phyloP scores from a whole-genome alignment of 2,797 vertebrate species.

The Lutjanus argentimaculatus region DNA sequence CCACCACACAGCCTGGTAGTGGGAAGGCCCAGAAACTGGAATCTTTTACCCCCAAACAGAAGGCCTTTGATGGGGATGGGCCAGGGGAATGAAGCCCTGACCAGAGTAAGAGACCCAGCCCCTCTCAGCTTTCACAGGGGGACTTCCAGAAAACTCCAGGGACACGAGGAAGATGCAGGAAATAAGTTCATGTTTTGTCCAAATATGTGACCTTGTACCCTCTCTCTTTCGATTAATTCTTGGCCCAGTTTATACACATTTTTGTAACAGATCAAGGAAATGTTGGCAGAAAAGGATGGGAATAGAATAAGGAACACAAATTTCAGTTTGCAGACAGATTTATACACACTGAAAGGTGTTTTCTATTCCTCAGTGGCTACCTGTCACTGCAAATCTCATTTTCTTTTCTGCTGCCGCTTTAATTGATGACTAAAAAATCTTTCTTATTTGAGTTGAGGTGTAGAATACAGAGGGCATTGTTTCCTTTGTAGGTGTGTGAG shows the following conservation, averaged over 20 bases:
- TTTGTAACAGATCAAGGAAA: conserved; percentile 28
- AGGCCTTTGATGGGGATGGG: conserved; percentile 77
- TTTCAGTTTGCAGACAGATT: conserved; percentile 34
- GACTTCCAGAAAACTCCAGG: conserved; percentile 73
- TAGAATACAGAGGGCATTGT: conserved; percentile 69
- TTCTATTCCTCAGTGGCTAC: conserved; percentile 11
- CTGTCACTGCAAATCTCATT: conserved; percentile 28
- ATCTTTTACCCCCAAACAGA: conserved; percentile 71
- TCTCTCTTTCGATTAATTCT: conserved; percentile 40
- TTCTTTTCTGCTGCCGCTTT: conserved; percentile 19
- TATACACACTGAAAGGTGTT: not conserved
- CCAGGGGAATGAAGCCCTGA: conserved; percentile 64
- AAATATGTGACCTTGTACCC: conserved; percentile 55
- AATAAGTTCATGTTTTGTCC: conserved; percentile 58
- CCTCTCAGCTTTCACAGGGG: conserved; percentile 79
- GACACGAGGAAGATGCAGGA: conserved; percentile 59
- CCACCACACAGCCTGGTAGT: conserved; percentile 56
- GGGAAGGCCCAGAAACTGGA: conserved; percentile 75
- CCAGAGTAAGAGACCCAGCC: conserved; percentile 60
- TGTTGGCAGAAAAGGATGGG: conserved; percentile 12
- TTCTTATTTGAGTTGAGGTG: conserved; percentile 18
- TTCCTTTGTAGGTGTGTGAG: conserved; percentile 28
- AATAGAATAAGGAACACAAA: conserved; percentile 17
- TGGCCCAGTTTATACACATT: not conserved
- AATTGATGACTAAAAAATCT: conserved; percentile 21